phyloP scores from a whole-genome alignment of 2,888 invertebrate species.

The Panzeria rudis region DNA sequence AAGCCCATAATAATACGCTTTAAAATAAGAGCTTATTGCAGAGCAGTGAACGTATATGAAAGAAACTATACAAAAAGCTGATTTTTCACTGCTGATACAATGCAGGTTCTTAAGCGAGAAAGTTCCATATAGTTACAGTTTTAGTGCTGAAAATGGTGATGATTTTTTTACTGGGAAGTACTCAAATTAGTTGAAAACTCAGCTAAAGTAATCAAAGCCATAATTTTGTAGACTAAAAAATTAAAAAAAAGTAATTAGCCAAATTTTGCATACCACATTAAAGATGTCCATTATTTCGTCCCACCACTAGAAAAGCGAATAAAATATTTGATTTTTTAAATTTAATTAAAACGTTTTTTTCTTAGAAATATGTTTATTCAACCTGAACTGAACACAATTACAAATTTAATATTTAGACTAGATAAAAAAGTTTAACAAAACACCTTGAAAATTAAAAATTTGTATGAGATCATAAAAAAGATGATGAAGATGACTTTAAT shows the following conservation, averaged over 20 bases:
- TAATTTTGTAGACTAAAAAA: not conserved
- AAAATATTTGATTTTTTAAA: slow-evolving; percentile 75
- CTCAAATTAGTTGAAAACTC: slow-evolving; percentile 5
- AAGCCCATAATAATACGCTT: too few relatives aligned
- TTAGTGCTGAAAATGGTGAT: too few relatives aligned
- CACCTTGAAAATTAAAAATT: slow-evolving; percentile 22
- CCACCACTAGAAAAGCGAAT: slow-evolving; percentile 93
- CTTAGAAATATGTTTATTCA: not conserved
- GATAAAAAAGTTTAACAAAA: slow-evolving; percentile 29
- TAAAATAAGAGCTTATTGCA: too few relatives aligned
- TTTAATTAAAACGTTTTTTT: slow-evolving; percentile 15
- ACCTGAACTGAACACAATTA: slow-evolving; percentile 55
- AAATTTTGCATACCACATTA: slow-evolving; percentile 92
- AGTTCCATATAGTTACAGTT: too few relatives aligned
- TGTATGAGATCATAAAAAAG: slow-evolving; percentile 28
- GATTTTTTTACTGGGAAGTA: too few relatives aligned
- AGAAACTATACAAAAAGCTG: too few relatives aligned
- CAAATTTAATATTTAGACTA: slow-evolving; percentile 36
- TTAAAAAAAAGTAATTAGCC: slow-evolving; percentile 63
- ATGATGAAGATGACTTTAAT: slow-evolving; percentile 29
- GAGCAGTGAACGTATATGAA: too few relatives aligned
- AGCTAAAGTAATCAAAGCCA: not conserved
- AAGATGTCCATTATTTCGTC: slow-evolving; percentile 98
- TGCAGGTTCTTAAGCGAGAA: too few relatives aligned
- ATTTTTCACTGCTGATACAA: too few relatives aligned